These are phyloP conservation scores for Geococcyx californianus DNA, from an alignment of 2,113 vertebrate genomes.

Conservation along the genomic window DNA sequence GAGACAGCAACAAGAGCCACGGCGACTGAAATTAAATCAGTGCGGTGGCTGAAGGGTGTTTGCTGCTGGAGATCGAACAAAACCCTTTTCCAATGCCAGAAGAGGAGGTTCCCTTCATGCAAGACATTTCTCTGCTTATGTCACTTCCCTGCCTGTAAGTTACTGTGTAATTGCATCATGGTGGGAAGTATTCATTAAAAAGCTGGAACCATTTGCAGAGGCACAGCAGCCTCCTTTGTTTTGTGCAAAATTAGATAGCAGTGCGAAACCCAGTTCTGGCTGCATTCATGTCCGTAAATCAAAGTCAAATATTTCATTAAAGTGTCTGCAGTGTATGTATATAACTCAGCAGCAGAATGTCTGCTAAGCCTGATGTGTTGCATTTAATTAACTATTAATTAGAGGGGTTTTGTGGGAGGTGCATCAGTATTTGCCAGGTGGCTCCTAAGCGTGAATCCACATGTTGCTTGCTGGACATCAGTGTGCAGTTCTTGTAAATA, in stretches of 20 bases:
- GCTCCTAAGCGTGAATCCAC: background rate
- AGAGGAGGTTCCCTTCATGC: background rate
- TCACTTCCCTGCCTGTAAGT: slow-evolving; percentile 5
- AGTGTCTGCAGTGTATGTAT: slow-evolving; percentile 50
- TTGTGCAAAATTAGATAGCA: slow-evolving; percentile 27
- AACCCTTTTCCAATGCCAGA: background rate
- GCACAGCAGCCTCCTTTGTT: slow-evolving; percentile 35
- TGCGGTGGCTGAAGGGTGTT: background rate
- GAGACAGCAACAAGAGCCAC: background rate
- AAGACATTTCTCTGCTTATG: background rate
- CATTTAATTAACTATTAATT: slow-evolving; percentile 69
- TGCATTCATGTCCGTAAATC: slow-evolving; percentile 52
- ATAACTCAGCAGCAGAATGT: slow-evolving; percentile 57
- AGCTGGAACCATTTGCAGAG: slow-evolving; percentile 36
- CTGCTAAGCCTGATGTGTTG: slow-evolving; percentile 61
- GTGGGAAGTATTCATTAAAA: slow-evolving; percentile 31
- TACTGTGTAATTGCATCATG: slow-evolving; percentile 39
- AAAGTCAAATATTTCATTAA: slow-evolving; percentile 67
- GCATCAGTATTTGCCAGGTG: background rate
- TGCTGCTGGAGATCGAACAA: background rate
- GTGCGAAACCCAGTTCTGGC: background rate
- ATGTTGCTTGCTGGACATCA: background rate
- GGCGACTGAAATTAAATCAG: background rate
- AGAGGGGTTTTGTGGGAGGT: slow-evolving; percentile 43
- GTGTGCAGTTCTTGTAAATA: background rate